Evolutionary conservation across 2,113 vertebrate species (phyloP).

Genomic region (Murina feae): DNA sequence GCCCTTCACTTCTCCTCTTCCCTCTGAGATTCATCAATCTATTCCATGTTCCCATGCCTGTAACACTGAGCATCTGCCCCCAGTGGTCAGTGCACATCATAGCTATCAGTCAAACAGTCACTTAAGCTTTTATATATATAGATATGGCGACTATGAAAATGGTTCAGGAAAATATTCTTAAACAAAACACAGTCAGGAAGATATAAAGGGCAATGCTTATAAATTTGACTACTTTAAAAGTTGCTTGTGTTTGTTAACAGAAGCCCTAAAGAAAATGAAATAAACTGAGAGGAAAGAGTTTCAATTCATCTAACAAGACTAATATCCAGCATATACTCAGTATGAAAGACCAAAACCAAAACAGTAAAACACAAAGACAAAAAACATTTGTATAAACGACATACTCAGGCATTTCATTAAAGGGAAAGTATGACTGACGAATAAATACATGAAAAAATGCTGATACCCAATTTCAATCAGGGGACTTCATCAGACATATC

Average conservation of each 20-base stretch:
- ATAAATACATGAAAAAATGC: neutral
- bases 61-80: too few relatives aligned
- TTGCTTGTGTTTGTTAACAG: neutral
- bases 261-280: neutral
- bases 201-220: neutral
- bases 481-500: neutral
- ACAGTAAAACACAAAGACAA: neutral
- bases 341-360: neutral
- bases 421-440: neutral
- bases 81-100: too few relatives aligned
- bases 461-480: neutral
- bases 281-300: neutral
- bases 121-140: neutral
- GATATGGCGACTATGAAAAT: neutral
- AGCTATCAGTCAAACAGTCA: too few relatives aligned
- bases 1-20: too few relatives aligned
- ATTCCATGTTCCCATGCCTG: too few relatives aligned
- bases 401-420: neutral
- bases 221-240: neutral
- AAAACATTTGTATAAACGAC: neutral
- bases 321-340: neutral
- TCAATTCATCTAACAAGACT: neutral
- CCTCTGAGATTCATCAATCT: too few relatives aligned
- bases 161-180: neutral
- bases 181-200: neutral